A percentile compares a stretch with the other conserved stretches of the same genome.
Evolutionary conservation across 53 echinoderm and acorn worm species (phyloP).

Genomic region (Crossaster papposus): DNA sequence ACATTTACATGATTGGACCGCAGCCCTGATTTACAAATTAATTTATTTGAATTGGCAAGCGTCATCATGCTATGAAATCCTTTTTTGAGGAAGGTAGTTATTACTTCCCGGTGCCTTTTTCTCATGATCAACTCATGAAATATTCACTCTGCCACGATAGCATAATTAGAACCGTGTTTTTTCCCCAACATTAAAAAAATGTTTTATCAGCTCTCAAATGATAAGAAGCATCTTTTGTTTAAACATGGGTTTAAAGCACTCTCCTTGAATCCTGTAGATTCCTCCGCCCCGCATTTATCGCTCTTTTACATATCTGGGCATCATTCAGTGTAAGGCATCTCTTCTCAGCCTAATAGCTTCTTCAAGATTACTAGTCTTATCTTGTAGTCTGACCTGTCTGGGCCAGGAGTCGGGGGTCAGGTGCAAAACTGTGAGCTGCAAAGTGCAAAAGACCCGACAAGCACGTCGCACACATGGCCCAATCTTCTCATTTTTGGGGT

Average conservation of each 20-base stretch:
- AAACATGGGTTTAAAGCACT: neutral
- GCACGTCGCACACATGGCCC: neutral
- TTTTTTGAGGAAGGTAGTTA: no score
- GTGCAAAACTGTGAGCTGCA: neutral
- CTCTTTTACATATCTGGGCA: neutral
- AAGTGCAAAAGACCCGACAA: neutral
- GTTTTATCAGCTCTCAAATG: neutral
- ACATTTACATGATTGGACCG: no score
- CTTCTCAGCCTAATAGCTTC: neutral
- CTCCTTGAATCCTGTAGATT: neutral
- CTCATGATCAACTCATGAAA: no score
- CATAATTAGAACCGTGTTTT: neutral
- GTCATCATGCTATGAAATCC: no score
- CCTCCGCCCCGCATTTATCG: neutral
- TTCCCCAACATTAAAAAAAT: neutral
- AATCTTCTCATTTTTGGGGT: neutral
- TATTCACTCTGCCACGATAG: neutral
- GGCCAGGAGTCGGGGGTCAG: neutral
- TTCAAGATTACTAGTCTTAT: neutral
- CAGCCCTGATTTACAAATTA: no score
- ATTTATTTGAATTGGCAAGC: no score
- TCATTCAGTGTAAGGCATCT: constrained; percentile 1
- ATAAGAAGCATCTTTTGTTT: neutral
- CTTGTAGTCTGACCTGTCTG: neutral
- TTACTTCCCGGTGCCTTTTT: no score